Conservation (phyloP, 2,113 vertebrate species). For the Mola mola region DNA sequence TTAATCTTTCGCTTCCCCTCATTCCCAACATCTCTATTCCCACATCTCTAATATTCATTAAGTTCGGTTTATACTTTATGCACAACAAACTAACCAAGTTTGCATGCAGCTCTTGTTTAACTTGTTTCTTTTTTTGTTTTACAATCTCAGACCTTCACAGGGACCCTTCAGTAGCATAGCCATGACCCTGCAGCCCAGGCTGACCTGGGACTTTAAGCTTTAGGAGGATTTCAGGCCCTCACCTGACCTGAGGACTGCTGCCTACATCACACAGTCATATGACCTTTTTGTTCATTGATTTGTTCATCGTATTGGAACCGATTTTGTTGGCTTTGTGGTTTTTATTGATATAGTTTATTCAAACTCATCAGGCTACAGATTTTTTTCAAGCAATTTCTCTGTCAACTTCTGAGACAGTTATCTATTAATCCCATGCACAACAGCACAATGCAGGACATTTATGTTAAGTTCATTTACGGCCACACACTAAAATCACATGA, state of each 20-base stretch:
- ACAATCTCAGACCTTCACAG: no score
- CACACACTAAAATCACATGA: slow-evolving; percentile 18
- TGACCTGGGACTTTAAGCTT: slow-evolving; percentile 34
- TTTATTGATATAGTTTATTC: neutral
- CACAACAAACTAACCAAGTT: no score
- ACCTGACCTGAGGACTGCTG: slow-evolving; percentile 36
- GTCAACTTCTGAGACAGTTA: no score
- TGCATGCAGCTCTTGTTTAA: no score
- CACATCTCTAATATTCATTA: no score
- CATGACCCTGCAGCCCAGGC: neutral
- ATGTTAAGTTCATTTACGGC: neutral
- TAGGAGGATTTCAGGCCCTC: slow-evolving; percentile 21
- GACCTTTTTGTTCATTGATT: slow-evolving; percentile 13
- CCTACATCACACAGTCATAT: slow-evolving; percentile 52
- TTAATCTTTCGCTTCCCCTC: no score
- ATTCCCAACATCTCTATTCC: no score
- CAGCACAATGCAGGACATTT: no score
- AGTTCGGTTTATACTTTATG: no score
- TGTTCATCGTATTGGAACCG: slow-evolving; percentile 9
- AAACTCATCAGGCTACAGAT: neutral
- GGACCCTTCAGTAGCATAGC: neutral
- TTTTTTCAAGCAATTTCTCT: no score
- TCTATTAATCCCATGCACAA: no score
- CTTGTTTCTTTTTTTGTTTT: no score
- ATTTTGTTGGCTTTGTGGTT: neutral